A percentile compares a stretch with the other conserved stretches of the same genome.
These are phyloP conservation scores for Drosophila anomalata DNA, from an alignment of 2,888 invertebrate genomes.

Conservation along the genomic window DNA sequence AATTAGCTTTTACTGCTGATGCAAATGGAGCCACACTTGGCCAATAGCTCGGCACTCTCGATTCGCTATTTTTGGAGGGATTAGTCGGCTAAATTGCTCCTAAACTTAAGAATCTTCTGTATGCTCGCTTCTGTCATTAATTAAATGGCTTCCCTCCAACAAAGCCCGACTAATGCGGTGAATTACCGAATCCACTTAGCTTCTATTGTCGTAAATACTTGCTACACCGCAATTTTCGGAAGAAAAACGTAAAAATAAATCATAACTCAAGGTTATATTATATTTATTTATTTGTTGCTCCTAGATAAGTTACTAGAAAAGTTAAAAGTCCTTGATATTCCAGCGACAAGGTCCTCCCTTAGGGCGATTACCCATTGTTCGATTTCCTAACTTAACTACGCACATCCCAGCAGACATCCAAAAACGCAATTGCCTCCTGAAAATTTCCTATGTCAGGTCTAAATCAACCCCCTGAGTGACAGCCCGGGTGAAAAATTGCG, in stretches of 20 bases:
- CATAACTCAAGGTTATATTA: not conserved
- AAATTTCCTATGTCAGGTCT: constrained; percentile 5
- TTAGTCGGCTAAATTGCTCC: constrained; percentile 12
- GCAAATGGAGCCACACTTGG: constrained; percentile 12
- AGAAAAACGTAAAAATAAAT: not conserved
- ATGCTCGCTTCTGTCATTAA: not conserved
- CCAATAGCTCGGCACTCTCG: not conserved
- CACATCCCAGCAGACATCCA: constrained; percentile 25
- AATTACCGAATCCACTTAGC: constrained; percentile 25
- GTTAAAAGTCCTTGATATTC: no score
- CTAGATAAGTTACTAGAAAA: no score
- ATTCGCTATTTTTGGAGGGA: not conserved
- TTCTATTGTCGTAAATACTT: constrained; percentile 17
- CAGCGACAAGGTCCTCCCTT: no score
- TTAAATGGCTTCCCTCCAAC: not conserved
- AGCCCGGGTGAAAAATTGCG: constrained; percentile 15
- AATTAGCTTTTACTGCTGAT: constrained; percentile 14
- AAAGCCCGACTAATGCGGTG: constrained; percentile 5
- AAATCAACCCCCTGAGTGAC: constrained; percentile 32
- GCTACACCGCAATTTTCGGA: constrained; percentile 5
- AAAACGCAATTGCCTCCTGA: constrained; percentile 12
- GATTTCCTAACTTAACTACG: constrained; percentile 8
- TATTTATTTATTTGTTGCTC: no score
- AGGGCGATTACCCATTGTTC: no score
- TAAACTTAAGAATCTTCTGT: constrained; percentile 31